phyloP scores from a whole-genome alignment of 2,888 invertebrate species.

The Steromphala cineraria region DNA sequence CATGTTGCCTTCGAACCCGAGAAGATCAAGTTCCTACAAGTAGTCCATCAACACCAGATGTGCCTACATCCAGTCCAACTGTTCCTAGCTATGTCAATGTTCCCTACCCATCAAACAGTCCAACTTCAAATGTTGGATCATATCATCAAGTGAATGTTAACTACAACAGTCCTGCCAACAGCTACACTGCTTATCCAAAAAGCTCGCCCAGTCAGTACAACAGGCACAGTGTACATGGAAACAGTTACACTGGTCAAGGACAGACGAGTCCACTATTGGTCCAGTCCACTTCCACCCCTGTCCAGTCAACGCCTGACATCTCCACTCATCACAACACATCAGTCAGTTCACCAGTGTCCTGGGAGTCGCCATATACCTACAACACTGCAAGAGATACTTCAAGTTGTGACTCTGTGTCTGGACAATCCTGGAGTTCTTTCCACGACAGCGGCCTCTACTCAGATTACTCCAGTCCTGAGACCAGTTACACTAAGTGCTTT shows the following conservation, averaged over 20 bases:
- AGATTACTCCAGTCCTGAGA: not conserved
- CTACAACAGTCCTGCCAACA: too few species aligned
- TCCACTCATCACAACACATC: not conserved
- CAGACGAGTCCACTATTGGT: not conserved
- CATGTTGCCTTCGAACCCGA: constrained; percentile 32
- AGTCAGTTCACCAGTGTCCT: not conserved
- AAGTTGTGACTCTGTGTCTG: not conserved
- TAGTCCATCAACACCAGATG: too few species aligned
- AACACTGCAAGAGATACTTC: not conserved
- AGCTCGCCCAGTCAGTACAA: too few species aligned
- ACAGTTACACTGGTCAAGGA: not conserved
- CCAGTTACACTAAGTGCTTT: not conserved
- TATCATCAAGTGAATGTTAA: too few species aligned
- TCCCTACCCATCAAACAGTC: too few species aligned
- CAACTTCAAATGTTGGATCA: not conserved
- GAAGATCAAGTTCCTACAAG: not conserved
- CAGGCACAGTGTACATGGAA: too few species aligned
- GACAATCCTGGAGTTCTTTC: not conserved
- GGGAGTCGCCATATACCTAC: not conserved
- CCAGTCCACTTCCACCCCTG: not conserved
- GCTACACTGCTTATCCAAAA: too few species aligned
- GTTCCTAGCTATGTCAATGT: too few species aligned
- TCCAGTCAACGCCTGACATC: not conserved
- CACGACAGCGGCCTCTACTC: not conserved
- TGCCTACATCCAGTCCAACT: too few species aligned